Evolutionary conservation across 2,113 vertebrate species (phyloP).

Genomic region (Tautogolabrus adspersus): DNA sequence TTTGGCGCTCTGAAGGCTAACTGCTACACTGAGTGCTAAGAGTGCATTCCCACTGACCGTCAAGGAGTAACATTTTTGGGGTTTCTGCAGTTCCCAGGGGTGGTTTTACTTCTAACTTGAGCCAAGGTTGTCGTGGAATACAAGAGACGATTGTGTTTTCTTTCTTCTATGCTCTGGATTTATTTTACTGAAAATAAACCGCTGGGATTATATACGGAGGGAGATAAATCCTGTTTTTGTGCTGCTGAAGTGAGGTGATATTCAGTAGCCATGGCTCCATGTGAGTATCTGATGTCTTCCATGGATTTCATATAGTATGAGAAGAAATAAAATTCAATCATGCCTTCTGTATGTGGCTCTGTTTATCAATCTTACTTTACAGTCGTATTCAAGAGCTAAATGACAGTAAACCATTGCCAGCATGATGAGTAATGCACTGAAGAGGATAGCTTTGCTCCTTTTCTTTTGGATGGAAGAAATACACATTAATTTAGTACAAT

Average conservation of each 20-base stretch:
- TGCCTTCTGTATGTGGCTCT: background rate
- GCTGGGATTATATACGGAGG: slow-evolving; percentile 67
- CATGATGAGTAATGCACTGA: background rate
- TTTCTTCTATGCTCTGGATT: slow-evolving; percentile 49
- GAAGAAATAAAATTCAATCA: slow-evolving; percentile 3
- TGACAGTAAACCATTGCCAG: background rate
- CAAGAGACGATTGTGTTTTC: slow-evolving; percentile 24
- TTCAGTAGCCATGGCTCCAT: slow-evolving; percentile 74
- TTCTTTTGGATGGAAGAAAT: background rate
- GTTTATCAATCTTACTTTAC: background rate
- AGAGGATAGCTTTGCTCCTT: background rate
- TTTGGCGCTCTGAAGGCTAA: slow-evolving; percentile 54
- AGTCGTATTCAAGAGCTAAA: background rate
- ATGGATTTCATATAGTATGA: slow-evolving; percentile 7
- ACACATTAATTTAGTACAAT: background rate
- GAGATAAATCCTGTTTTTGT: slow-evolving; percentile 67
- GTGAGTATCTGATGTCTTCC: slow-evolving; percentile 71
- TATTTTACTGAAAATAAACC: slow-evolving; percentile 53
- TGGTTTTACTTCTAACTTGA: slow-evolving; percentile 19
- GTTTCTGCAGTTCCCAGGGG: slow-evolving; percentile 32
- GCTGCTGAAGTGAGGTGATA: slow-evolving; percentile 46
- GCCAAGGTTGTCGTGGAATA: slow-evolving; percentile 14
- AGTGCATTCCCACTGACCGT: slow-evolving; percentile 15
- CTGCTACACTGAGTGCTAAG: slow-evolving; percentile 54
- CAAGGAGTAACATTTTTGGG: slow-evolving; percentile 41